Evolutionary conservation across 2,113 vertebrate genomes (phyloP), one percentile per base, ranked within the genome.

Genomic region (Xiphophorus couchianus): DNA sequence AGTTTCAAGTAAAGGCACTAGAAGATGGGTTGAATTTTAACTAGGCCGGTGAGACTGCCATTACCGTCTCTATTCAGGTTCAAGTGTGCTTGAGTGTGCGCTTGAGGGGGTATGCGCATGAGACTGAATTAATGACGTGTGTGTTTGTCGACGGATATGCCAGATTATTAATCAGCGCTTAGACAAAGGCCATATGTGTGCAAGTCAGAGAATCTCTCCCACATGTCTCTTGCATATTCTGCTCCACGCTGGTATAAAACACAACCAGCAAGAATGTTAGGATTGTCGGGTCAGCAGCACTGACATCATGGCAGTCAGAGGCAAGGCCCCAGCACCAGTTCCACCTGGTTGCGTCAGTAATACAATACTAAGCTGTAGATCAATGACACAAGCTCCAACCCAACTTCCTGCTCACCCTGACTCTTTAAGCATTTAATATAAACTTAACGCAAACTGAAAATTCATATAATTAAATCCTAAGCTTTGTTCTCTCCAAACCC

Each of bases 1-100:
- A 74, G 60, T 73, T 7, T 82, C 78, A 73, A 82, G 78, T 25
- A 63, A 54, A 74, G 69, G 73, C 76, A 81, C 90, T 90, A 84
- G 54, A 86, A 86, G 80, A 90, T 81, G 54, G 76, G 79, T 81
- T 92, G 87, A 92, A 91, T 92, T 90, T 92, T 78, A 92, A 92
- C 73, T 1, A 91, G 70, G 72, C 71, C 17, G 10, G 67, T 75
- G 54, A 88, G 81, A 82, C 73, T n/a, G 69, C 66, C 78, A 83
- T 86, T 77, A n/a, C 37, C 66, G 71, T 89, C 82, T 85, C 87
- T 29, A 84, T 79, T 82, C 3, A 17, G 62, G 1, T 42, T 67
- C 72, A 71, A 72, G 88, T 80, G 77, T 60, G 37, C 79, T 65
- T 73, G 77, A 91, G 88, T 67, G 86, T 74, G 80, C 65, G 71